Conservation (phyloP, 2,113 vertebrate genomes). For the Uria aalge region DNA sequence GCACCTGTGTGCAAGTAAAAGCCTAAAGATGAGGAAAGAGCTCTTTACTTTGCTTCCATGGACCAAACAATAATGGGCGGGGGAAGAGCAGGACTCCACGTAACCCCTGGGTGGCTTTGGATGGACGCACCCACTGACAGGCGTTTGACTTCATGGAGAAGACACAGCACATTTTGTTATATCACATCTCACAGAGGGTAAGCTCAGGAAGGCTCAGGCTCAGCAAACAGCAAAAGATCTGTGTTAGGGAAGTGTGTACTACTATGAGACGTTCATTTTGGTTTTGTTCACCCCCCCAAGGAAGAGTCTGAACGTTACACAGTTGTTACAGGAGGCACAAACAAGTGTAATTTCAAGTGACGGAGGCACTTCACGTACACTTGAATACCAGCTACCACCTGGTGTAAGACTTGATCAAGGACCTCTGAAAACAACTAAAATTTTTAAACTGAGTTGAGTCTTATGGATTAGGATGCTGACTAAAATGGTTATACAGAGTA, state of each 20-base stretch:
- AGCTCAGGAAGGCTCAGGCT: neutral
- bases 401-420: neutral
- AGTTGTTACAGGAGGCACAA: neutral
- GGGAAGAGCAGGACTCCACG: neutral
- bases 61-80: neutral
- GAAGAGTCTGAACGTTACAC: neutral
- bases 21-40: neutral
- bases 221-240: neutral
- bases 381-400: neutral
- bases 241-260: neutral
- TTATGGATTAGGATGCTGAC: neutral
- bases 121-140: neutral
- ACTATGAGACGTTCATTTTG: neutral
- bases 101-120: neutral
- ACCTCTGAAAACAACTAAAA: neutral
- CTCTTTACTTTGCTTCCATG: neutral
- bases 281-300: neutral
- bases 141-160: neutral
- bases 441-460: neutral
- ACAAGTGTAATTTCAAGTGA: neutral
- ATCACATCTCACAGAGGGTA: neutral
- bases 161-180: neutral
- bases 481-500: neutral
- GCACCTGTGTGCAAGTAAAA: neutral
- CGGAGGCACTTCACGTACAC: rapidly evolving